A percentile compares a stretch with the other conserved stretches of the same genome.
These are phyloP conservation scores for Idaea straminata DNA, from an alignment of 2,888 invertebrate genomes.

Conservation along the genomic window DNA sequence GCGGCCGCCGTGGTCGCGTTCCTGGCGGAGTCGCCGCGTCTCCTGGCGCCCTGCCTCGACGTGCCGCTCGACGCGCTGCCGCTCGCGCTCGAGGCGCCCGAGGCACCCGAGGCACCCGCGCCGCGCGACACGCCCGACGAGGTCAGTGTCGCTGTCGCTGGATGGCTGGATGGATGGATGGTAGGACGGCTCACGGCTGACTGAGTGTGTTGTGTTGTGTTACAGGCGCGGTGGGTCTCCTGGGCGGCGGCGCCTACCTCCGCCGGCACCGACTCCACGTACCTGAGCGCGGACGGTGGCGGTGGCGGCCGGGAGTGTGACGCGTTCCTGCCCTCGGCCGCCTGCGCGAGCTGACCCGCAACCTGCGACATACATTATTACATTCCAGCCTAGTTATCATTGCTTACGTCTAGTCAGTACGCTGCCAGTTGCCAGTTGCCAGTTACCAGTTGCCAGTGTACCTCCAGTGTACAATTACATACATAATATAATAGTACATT, in stretches of 20 bases:
- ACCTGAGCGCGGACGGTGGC: conserved; percentile 54
- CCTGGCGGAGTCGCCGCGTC: conserved; percentile 87
- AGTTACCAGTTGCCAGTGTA: too few relatives aligned
- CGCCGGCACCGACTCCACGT: conserved; percentile 53
- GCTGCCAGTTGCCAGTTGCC: too few relatives aligned
- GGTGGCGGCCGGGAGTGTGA: conserved; percentile 49
- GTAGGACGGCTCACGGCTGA: too few relatives aligned
- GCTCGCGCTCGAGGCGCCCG: conserved; percentile 62
- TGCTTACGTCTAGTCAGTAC: too few relatives aligned
- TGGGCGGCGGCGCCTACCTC: conserved; percentile 55
- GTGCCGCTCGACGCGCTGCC: conserved; percentile 87
- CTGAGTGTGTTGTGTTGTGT: too few relatives aligned
- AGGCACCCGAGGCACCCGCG: conserved; percentile 18
- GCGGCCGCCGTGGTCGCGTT: conserved; percentile 90
- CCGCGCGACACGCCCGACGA: conserved; percentile 9
- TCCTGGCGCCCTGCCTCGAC: conserved; percentile 89
- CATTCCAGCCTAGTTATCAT: neutral
- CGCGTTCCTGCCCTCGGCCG: conserved; percentile 34
- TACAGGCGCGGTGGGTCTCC: conserved; percentile 57
- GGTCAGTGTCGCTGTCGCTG: too few relatives aligned
- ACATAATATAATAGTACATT: too few relatives aligned
- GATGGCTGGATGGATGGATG: too few relatives aligned
- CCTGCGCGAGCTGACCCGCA: neutral
- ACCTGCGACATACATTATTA: neutral
- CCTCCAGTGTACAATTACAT: too few relatives aligned